A percentile compares a stretch with the other conserved stretches of the same genome.
Evolutionary conservation across 2,888 invertebrate species (phyloP).

Genomic region (Eristalis pertinax): DNA sequence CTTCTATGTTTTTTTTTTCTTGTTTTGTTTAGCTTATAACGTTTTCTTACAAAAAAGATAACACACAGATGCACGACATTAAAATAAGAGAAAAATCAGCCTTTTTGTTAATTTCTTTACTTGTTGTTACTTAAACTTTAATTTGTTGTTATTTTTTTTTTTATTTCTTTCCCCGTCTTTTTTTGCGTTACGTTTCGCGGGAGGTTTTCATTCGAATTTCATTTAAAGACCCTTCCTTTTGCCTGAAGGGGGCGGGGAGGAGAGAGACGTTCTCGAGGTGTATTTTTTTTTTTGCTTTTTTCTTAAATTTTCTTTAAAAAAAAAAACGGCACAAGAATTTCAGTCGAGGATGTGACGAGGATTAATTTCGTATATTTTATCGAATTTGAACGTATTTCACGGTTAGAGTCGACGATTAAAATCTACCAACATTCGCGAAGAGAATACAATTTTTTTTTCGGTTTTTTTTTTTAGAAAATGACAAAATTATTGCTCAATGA

Average conservation of each 20-base stretch:
- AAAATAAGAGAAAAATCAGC: constrained; percentile 80
- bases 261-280: neutral
- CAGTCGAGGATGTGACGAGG: constrained; percentile 59
- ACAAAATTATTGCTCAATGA: constrained; percentile 69
- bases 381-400: neutral
- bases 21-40: constrained; percentile 23
- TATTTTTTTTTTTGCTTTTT: constrained; percentile 29
- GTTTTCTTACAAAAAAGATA: constrained; percentile 53
- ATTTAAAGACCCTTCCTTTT: constrained; percentile 17
- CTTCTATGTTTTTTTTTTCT: constrained; percentile 18
- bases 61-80: constrained; percentile 80
- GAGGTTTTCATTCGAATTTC: neutral
- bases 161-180: constrained; percentile 1
- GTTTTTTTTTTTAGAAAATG: neutral
- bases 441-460: constrained; percentile 19
- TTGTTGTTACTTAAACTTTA: constrained; percentile 40
- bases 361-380: neutral
- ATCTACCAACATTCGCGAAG: neutral
- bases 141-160: neutral
- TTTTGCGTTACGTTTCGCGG: neutral
- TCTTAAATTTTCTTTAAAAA: constrained; percentile 3
- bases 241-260: neutral
- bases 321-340: constrained; percentile 69
- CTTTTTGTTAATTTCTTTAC: constrained; percentile 77
- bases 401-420: neutral